Evolutionary conservation across 2,113 vertebrate species (phyloP).

Genomic region (Pelmatolapia mariae): DNA sequence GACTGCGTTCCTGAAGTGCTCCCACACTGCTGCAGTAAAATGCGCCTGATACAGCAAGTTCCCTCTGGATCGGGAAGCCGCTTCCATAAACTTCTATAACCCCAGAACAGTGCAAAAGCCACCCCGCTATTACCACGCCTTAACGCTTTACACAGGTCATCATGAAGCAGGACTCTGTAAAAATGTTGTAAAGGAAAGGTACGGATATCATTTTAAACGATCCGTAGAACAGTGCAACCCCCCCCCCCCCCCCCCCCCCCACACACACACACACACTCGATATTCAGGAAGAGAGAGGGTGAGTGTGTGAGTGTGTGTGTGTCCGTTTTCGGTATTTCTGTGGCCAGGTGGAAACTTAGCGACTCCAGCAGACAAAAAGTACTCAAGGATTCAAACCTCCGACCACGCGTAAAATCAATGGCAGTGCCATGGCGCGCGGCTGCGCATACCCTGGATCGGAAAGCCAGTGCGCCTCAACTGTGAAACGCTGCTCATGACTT

Average conservation of each 20-base stretch:
- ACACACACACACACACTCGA: no score
- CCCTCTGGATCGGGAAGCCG: not conserved
- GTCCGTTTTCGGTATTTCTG: no score
- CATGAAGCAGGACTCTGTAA: no score
- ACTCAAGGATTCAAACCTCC: not conserved
- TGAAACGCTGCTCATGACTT: not conserved
- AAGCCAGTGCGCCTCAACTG: not conserved
- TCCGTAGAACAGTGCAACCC: no score
- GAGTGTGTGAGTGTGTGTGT: no score
- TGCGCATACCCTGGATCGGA: not conserved
- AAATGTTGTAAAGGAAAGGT: no score
- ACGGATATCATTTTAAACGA: no score
- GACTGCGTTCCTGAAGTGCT: not conserved
- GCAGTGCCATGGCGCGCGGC: not conserved
- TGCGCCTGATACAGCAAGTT: not conserved
- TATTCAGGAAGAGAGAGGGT: no score
- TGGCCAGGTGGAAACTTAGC: no score
- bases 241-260: no score
- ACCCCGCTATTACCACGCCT: no score
- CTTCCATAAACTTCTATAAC: not conserved
- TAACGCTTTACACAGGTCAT: no score
- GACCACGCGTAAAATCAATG: not conserved
- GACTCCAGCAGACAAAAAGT: fast-evolving
- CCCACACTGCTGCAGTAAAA: not conserved
- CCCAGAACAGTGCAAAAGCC: not conserved